Evolutionary conservation across 2,113 vertebrate genomes (phyloP).

Genomic region (Panthera tigris): DNA sequence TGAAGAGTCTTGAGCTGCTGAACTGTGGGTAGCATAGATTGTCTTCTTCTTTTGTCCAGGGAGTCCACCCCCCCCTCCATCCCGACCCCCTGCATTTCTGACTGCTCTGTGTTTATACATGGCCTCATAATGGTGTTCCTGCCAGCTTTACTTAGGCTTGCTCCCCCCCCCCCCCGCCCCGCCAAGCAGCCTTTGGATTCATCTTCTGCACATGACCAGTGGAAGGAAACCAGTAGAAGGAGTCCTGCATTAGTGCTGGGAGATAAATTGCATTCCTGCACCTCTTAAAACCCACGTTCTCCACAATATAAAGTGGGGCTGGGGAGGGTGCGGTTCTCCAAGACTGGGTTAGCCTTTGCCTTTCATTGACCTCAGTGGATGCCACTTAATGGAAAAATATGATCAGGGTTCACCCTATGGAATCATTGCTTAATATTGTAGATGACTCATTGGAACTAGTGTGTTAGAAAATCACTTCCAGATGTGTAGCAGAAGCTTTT

Average conservation of each 20-base stretch:
- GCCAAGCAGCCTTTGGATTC: background rate
- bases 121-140: background rate
- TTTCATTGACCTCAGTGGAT: slow-evolving; percentile 61
- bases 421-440: slow-evolving; percentile 77
- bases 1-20: background rate
- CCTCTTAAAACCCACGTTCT: background rate
- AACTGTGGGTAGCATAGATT: background rate
- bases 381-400: slow-evolving; percentile 68
- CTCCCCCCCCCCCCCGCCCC: background rate
- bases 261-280: background rate
- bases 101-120: background rate
- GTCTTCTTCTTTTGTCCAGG: slow-evolving; percentile 20
- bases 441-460: slow-evolving; percentile 76
- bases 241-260: background rate
- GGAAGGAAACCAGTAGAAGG: slow-evolving; percentile 29
- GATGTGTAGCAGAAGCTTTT: slow-evolving; percentile 74
- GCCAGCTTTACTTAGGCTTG: background rate
- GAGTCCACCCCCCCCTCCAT: background rate
- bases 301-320: background rate
- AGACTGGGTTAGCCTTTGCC: slow-evolving; percentile 43
- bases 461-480: slow-evolving; percentile 78
- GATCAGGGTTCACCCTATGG: slow-evolving; percentile 77
- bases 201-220: background rate
- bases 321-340: slow-evolving; percentile 27
- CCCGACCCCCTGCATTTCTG: background rate